phyloP scores from a whole-genome alignment of 1,140 invertebrate species.

The Heliconius nattereri region DNA sequence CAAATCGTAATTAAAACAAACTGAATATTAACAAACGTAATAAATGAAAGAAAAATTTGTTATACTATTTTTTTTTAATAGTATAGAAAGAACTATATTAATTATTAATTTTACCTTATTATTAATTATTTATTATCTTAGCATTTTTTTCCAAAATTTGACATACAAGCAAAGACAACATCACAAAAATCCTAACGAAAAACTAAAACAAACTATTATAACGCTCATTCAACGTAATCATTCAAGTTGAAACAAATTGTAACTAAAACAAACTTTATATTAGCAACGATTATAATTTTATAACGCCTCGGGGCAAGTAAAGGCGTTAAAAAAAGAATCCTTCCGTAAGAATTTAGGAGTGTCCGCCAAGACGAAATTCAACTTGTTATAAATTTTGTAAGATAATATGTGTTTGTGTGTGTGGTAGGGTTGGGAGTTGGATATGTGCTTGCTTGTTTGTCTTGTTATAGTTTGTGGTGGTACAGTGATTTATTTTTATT shows the following conservation, averaged over 20 bases:
- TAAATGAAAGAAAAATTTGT: too few species aligned
- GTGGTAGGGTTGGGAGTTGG: constrained; percentile 47
- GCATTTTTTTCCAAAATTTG: too few species aligned
- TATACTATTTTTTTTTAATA: too few species aligned
- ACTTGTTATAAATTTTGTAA: constrained; percentile 81
- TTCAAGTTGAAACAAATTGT: constrained; percentile 41
- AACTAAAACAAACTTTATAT: constrained; percentile 57
- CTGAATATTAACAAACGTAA: too few species aligned
- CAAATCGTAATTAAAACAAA: too few species aligned
- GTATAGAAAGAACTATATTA: too few species aligned
- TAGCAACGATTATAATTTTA: constrained; percentile 71
- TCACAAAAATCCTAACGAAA: background rate
- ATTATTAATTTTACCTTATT: too few species aligned
- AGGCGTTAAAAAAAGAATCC: constrained; percentile 71
- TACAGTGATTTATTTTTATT: background rate
- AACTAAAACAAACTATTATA: background rate
- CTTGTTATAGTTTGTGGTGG: background rate
- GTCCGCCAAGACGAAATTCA: constrained; percentile 75
- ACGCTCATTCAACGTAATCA: constrained; percentile 24
- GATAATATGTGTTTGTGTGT: constrained; percentile 79
- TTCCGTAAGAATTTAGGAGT: constrained; percentile 80
- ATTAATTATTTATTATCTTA: too few species aligned
- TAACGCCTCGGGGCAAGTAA: constrained; percentile 58
- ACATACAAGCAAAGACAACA: background rate
- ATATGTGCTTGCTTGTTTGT: constrained; percentile 1